Percentiles rank a stretch among this genome's conserved stretches.
These are phyloP conservation scores for Drosophila infuscata DNA, from an alignment of 2,888 invertebrate species.

Conservation along the genomic window DNA sequence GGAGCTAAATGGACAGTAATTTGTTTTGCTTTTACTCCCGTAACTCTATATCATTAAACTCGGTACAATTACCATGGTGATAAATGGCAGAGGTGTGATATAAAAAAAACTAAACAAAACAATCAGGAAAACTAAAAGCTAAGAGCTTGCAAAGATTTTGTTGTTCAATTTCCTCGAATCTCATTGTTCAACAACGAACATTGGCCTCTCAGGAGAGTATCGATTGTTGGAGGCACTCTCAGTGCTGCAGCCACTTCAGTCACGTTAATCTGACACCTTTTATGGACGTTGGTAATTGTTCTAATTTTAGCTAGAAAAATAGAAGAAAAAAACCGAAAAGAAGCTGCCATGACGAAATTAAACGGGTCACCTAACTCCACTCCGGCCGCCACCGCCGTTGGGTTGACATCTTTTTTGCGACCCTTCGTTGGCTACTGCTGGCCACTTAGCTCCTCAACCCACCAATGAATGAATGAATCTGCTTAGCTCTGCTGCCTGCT, in stretches of 20 bases:
- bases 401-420: constrained; percentile 22
- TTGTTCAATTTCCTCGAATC: not conserved
- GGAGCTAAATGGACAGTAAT: too few relatives aligned
- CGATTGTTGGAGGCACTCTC: not conserved
- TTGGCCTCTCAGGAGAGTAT: not conserved
- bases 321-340: not conserved
- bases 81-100: not conserved
- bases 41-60: not conserved
- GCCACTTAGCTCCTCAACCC: constrained; percentile 49
- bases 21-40: not conserved
- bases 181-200: not conserved
- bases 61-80: not conserved
- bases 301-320: constrained; percentile 11
- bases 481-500: constrained; percentile 49
- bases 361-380: not conserved
- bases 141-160: not conserved
- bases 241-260: not conserved
- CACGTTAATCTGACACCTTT: constrained; percentile 10
- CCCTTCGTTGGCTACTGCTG: constrained; percentile 19
- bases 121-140: not conserved
- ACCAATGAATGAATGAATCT: constrained; percentile 14
- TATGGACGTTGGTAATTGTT: constrained; percentile 24
- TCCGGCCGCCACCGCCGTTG: not conserved
- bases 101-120: not conserved
- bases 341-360: constrained; percentile 3